phyloP scores from a whole-genome alignment of 2,888 invertebrate genomes.

The Athalia rosae region DNA sequence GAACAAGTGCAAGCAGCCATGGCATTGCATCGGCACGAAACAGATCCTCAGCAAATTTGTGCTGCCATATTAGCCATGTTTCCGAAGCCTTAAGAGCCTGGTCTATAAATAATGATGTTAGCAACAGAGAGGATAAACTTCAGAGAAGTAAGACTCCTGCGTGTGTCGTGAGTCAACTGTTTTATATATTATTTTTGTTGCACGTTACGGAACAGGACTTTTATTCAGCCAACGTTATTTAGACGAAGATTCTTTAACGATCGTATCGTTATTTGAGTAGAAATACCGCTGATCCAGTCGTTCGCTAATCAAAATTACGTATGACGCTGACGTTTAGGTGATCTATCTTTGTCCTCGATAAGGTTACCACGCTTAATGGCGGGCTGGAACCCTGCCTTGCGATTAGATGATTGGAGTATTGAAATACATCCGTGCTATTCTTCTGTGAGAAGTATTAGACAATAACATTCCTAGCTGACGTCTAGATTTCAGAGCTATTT shows the following conservation, averaged over 20 bases:
- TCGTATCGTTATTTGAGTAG: not conserved
- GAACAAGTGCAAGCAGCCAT: slow-evolving; percentile 92
- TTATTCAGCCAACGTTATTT: slow-evolving; percentile 1
- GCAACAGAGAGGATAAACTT: not conserved
- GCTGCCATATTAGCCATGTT: slow-evolving; percentile 88
- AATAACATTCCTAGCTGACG: not conserved
- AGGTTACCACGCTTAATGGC: slow-evolving; percentile 7
- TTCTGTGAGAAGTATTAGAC: not conserved
- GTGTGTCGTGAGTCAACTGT: no score
- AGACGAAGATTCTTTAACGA: not conserved
- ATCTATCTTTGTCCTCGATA: not conserved
- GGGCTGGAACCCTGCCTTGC: slow-evolving; percentile 43
- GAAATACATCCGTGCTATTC: not conserved
- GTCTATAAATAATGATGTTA: not conserved
- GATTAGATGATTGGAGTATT: slow-evolving; percentile 12
- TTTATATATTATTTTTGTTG: not conserved
- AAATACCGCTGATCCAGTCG: not conserved
- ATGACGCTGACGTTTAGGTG: not conserved
- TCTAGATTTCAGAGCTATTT: no score
- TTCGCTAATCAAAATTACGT: no score
- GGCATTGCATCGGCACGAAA: slow-evolving; percentile 91
- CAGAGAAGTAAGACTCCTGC: not conserved
- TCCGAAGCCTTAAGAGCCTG: slow-evolving; percentile 74
- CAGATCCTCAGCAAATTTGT: slow-evolving; percentile 92
- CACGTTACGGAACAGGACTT: not conserved